phyloP scores from a whole-genome alignment of 1,140 invertebrate species.

The Bicyclus anynana region DNA sequence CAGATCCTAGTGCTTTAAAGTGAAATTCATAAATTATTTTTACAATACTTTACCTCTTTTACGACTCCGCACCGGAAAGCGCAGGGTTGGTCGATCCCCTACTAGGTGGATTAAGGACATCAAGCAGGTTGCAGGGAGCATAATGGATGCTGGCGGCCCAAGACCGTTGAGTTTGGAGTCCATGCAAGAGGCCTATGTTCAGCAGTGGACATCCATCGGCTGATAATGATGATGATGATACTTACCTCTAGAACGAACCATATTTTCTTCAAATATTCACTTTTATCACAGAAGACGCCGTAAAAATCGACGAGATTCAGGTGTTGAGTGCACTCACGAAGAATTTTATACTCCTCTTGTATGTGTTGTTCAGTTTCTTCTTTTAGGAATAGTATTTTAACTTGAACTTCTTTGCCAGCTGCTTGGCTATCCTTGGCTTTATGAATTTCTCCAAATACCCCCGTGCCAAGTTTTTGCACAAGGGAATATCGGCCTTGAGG shows the following conservation, averaged over 20 bases:
- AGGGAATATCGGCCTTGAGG: conserved; percentile 83
- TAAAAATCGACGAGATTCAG: conserved; percentile 91
- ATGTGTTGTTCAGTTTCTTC: conserved; percentile 84
- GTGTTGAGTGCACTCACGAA: conserved; percentile 87
- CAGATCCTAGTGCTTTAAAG: no score
- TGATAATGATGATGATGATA: no score
- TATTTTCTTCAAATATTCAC: conserved; percentile 83
- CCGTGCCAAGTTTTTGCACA: conserved; percentile 82
- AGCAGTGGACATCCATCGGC: no score
- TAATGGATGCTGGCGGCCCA: no score
- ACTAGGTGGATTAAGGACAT: no score
- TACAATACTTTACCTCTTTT: no score
- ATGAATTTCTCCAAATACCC: conserved; percentile 87
- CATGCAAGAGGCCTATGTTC: no score
- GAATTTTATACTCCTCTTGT: conserved; percentile 90
- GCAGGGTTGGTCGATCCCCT: no score
- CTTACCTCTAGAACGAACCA: conserved; percentile 95
- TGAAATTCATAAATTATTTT: no score
- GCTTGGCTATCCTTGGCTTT: conserved; percentile 85
- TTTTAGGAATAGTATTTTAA: conserved; percentile 88
- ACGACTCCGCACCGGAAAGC: no score
- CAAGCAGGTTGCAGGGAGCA: no score
- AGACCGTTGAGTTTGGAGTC: no score
- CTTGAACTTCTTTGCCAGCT: conserved; percentile 84
- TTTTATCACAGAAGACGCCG: conserved; percentile 86